These are phyloP conservation scores for Macaria liturata DNA, from an alignment of 2,888 invertebrate genomes.

Conservation along the genomic window DNA sequence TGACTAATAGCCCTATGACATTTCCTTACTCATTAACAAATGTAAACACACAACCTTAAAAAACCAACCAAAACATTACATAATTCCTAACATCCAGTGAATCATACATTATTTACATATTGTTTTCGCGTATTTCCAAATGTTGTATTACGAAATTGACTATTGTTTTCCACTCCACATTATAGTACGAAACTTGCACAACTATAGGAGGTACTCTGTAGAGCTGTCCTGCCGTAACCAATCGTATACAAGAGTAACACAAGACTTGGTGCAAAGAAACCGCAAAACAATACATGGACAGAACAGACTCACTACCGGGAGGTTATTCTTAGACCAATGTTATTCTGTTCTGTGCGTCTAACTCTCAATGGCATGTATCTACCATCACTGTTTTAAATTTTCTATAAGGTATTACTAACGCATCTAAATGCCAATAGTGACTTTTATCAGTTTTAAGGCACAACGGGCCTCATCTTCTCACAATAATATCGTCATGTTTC, in stretches of 20 bases:
- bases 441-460: too few species aligned
- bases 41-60: conserved; percentile 2
- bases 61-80: conserved; percentile 22
- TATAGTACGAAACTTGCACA: conserved; percentile 30
- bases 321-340: background rate
- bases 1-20: too few species aligned
- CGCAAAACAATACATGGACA: conserved; percentile 39
- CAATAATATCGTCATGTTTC: too few species aligned
- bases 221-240: conserved; percentile 22
- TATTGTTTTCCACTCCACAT: conserved; percentile 42
- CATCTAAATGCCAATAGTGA: too few species aligned
- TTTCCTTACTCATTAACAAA: too few species aligned
- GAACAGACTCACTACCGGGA: background rate
- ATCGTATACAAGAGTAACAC: conserved; percentile 35
- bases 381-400: too few species aligned
- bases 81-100: conserved; percentile 34
- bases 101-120: conserved; percentile 39
- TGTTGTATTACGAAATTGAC: conserved; percentile 40
- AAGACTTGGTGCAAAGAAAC: conserved; percentile 45
- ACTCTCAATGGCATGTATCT: too few species aligned
- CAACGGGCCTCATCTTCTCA: too few species aligned
- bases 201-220: conserved; percentile 16
- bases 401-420: too few species aligned
- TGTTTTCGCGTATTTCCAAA: conserved; percentile 35
- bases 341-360: background rate